These are phyloP conservation scores for Xylocopa sonorina DNA, from an alignment of 1,140 invertebrate genomes.

Conservation along the genomic window DNA sequence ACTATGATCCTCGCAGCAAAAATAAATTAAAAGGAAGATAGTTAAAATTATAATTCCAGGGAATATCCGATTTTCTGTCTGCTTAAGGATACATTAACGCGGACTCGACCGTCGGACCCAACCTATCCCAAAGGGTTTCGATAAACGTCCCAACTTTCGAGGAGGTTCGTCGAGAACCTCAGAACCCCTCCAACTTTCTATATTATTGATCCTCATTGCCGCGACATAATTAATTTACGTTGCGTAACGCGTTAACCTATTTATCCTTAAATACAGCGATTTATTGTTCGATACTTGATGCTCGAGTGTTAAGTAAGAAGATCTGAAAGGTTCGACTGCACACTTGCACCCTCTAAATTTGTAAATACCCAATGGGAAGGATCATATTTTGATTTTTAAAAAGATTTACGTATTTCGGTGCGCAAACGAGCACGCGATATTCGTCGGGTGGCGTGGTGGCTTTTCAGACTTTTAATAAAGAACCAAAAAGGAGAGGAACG, in stretches of 20 bases:
- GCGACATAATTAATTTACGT: constrained; percentile 15
- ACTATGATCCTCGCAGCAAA: neutral
- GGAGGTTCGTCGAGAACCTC: neutral
- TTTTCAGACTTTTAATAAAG: constrained; percentile 26
- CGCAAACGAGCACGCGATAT: too few relatives aligned
- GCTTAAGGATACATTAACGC: constrained; percentile 33
- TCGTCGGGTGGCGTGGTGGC: neutral
- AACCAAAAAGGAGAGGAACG: neutral
- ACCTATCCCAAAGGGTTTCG: constrained; percentile 49
- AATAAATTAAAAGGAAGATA: too few relatives aligned
- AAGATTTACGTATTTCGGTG: neutral
- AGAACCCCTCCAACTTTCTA: constrained; percentile 1
- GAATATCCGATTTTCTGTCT: constrained; percentile 22
- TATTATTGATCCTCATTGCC: constrained; percentile 6
- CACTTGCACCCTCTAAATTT: too few relatives aligned
- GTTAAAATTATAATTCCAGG: too few relatives aligned
- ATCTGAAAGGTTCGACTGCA: too few relatives aligned
- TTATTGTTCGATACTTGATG: too few relatives aligned
- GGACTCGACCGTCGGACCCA: neutral
- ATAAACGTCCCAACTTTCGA: constrained; percentile 48
- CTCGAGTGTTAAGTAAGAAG: too few relatives aligned
- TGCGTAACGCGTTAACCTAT: neutral
- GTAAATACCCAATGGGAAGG: too few relatives aligned
- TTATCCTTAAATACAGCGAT: too few relatives aligned
- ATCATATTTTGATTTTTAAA: too few relatives aligned